phyloP scores from a whole-genome alignment of 2,888 invertebrate species.

The Coelinius sp. region DNA sequence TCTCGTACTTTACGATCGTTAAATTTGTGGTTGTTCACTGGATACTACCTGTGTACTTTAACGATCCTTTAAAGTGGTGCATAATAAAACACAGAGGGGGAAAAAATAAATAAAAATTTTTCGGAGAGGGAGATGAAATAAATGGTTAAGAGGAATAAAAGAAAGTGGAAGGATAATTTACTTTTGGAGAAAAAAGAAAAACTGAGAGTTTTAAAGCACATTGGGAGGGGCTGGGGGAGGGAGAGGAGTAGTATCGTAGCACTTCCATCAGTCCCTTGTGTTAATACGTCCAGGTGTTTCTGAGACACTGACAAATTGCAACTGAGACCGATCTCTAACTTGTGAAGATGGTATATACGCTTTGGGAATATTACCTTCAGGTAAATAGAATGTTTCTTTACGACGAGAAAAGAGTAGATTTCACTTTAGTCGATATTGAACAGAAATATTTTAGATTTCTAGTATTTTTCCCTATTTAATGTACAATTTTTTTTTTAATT shows the following conservation, averaged over 20 bases:
- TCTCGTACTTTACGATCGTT: constrained; percentile 43
- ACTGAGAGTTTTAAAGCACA: constrained; percentile 13
- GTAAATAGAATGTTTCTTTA: constrained; percentile 32
- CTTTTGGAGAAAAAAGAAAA: neutral
- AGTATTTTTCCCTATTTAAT: too few relatives aligned
- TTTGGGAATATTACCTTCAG: constrained; percentile 6
- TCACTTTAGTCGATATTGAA: too few relatives aligned
- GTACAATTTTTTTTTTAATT: too few relatives aligned
- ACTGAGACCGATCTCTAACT: constrained; percentile 31
- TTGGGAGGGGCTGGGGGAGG: neutral
- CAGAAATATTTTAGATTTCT: too few relatives aligned
- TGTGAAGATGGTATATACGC: constrained; percentile 10
- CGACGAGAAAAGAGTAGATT: too few relatives aligned
- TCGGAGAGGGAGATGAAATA: too few relatives aligned
- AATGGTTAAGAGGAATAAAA: neutral
- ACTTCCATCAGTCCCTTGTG: constrained; percentile 1
- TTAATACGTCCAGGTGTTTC: constrained; percentile 33
- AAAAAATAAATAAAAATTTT: neutral
- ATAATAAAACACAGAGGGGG: constrained; percentile 28
- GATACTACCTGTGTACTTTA: constrained; percentile 30
- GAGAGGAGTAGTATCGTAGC: neutral
- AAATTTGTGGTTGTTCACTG: constrained; percentile 39
- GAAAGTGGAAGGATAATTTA: constrained; percentile 3
- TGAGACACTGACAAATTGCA: constrained; percentile 16
- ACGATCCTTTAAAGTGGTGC: constrained; percentile 34